Conservation (phyloP, 2,888 invertebrate species). For the Hypolimnas misippus region DNA sequence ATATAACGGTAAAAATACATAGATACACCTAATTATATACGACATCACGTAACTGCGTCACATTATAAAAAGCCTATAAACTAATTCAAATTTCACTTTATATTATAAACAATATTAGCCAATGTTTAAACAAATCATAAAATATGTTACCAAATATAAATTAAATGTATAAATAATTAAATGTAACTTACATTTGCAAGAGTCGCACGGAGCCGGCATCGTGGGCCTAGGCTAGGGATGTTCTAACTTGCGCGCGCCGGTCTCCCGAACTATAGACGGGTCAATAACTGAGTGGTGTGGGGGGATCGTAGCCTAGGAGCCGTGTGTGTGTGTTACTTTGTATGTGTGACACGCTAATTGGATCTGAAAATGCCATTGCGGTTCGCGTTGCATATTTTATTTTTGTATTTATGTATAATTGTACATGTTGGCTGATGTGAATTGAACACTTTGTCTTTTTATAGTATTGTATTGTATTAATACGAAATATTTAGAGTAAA, state of each 20-base stretch:
- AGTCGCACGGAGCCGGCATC: constrained; percentile 78
- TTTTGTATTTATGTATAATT: neutral
- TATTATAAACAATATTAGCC: neutral
- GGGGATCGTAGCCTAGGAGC: constrained; percentile 60
- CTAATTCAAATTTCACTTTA: neutral
- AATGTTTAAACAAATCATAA: too few species aligned
- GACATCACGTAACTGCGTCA: constrained; percentile 5
- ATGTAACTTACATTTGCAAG: constrained; percentile 69
- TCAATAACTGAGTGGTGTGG: constrained; percentile 77
- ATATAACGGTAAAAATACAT: neutral
- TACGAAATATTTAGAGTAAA: too few species aligned
- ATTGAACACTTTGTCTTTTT: neutral
- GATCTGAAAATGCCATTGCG: constrained; percentile 19
- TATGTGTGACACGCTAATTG: constrained; percentile 19
- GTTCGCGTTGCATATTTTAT: constrained; percentile 9
- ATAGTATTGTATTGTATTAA: neutral
- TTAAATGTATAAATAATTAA: constrained; percentile 24
- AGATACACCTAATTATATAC: neutral
- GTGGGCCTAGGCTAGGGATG: constrained; percentile 47
- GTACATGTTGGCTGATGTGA: too few species aligned
- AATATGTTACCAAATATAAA: neutral
- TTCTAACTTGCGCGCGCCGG: constrained; percentile 67
- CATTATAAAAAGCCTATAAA: neutral
- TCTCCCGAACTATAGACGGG: constrained; percentile 58
- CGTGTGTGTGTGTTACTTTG: constrained; percentile 14